Evolutionary conservation across 2,797 vertebrate genomes (phyloP).

Genomic region (Chelon auratus): DNA sequence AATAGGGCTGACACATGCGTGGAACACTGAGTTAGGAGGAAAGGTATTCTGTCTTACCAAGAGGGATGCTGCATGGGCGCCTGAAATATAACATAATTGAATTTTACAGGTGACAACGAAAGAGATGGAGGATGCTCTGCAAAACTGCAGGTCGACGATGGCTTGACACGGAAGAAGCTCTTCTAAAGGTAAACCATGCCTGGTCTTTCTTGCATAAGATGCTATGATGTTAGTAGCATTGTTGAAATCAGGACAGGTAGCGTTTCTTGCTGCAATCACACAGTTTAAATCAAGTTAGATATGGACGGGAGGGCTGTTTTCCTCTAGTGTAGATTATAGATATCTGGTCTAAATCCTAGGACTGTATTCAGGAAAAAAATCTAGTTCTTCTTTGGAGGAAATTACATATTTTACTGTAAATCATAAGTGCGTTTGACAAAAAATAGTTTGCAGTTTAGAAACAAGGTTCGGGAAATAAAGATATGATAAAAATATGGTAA

Average conservation of each 20-base stretch:
- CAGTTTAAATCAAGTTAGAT: not conserved
- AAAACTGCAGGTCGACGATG: conserved; percentile 1
- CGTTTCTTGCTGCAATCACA: too few relatives aligned
- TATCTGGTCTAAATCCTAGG: too few relatives aligned
- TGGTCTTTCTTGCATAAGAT: not conserved
- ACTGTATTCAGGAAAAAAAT: not conserved
- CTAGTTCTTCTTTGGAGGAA: not conserved
- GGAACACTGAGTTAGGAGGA: too few relatives aligned
- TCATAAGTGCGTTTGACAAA: not conserved
- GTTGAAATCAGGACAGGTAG: too few relatives aligned
- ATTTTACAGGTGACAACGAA: conserved; percentile 17
- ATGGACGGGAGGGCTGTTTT: not conserved
- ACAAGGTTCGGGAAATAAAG: not conserved
- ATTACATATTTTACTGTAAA: not conserved
- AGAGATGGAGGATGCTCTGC: not conserved
- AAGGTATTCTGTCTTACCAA: too few relatives aligned
- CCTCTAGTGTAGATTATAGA: too few relatives aligned
- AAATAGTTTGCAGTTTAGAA: not conserved
- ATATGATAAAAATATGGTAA: conserved; percentile 1
- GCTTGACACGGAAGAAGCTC: conserved; percentile 3
- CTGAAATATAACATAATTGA: not conserved
- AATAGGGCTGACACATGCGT: too few relatives aligned
- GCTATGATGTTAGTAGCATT: not conserved
- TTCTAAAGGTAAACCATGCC: not conserved
- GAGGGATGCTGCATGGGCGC: too few relatives aligned